A percentile compares a stretch with the other conserved stretches of the same genome.
phyloP scores from a whole-genome alignment of 2,888 invertebrate species.

The Neoascia interrupta region DNA sequence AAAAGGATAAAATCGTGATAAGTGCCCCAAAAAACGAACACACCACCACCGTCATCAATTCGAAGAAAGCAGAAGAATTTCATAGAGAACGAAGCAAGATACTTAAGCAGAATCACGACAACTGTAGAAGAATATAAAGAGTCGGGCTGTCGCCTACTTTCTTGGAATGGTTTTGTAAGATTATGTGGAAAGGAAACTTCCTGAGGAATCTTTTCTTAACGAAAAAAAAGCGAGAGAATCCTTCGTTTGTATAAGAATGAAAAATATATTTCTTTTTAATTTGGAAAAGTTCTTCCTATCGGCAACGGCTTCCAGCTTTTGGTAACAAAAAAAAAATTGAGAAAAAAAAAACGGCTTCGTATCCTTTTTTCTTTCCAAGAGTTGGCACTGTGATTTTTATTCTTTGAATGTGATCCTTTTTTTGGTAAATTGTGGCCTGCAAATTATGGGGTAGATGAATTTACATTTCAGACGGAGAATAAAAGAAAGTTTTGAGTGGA shows the following conservation, averaged over 20 bases:
- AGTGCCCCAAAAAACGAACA: conserved; percentile 56
- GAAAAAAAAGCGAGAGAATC: conserved; percentile 41
- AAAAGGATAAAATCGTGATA: conserved; percentile 66
- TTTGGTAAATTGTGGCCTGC: not conserved
- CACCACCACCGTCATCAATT: conserved; percentile 29
- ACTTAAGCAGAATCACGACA: conserved; percentile 46
- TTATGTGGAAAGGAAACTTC: conserved; percentile 53
- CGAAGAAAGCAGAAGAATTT: conserved; percentile 45
- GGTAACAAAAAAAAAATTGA: too few relatives aligned
- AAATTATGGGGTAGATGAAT: conserved; percentile 11
- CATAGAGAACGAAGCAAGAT: conserved; percentile 39
- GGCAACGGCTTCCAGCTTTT: conserved; percentile 9
- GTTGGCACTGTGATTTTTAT: too few relatives aligned
- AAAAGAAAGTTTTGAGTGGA: conserved; percentile 21
- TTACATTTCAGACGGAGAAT: conserved; percentile 29
- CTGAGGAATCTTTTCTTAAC: conserved; percentile 43
- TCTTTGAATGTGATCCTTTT: conserved; percentile 5
- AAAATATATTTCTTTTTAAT: conserved; percentile 63
- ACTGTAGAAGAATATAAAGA: conserved; percentile 45
- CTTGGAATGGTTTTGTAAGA: conserved; percentile 12
- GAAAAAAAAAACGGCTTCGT: conserved; percentile 4
- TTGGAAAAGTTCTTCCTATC: conserved; percentile 53
- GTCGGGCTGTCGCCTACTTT: conserved; percentile 57
- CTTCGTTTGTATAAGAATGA: conserved; percentile 50
- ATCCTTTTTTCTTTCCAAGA: too few relatives aligned